Evolutionary conservation across 2,888 invertebrate species (phyloP).

Genomic region (Eupeodes latifasciatus): DNA sequence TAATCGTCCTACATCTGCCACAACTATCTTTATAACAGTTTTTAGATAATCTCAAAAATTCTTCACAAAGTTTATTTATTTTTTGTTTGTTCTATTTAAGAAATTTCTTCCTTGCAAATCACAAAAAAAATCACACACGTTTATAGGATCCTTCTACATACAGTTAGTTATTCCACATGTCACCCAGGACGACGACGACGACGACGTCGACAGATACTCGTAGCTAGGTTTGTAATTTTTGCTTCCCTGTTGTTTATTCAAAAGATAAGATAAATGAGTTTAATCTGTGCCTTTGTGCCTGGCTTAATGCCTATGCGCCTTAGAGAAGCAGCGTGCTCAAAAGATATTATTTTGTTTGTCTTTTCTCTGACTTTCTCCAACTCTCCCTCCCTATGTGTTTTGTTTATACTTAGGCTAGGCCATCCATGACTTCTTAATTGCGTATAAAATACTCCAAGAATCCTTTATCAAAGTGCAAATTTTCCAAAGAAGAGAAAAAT

Average conservation of each 20-base stretch:
- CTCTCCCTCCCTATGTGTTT: background rate
- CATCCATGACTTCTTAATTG: constrained; percentile 44
- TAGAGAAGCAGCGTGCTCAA: constrained; percentile 22
- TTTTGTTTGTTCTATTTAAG: background rate
- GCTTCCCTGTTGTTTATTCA: constrained; percentile 59
- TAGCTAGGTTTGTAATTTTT: background rate
- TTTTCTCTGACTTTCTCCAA: too few species aligned
- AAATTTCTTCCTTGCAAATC: background rate
- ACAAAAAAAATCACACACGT: background rate
- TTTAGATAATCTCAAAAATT: constrained; percentile 39
- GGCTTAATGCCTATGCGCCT: constrained; percentile 9
- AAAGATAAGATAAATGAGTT: constrained; percentile 64
- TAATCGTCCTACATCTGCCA: constrained; percentile 40
- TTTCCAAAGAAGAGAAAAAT: background rate
- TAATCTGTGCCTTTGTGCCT: constrained; percentile 43
- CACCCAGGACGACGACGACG: background rate
- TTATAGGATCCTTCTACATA: background rate
- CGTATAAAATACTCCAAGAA: constrained; percentile 7
- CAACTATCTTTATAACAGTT: constrained; percentile 39
- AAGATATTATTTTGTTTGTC: constrained; percentile 25
- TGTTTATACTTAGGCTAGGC: background rate
- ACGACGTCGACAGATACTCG: too few species aligned
- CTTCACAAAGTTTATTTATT: background rate
- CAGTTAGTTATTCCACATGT: constrained; percentile 4
- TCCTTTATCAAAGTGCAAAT: constrained; percentile 30